phyloP scores from a whole-genome alignment of 2,888 invertebrate genomes.

The Tipula vernalis region DNA sequence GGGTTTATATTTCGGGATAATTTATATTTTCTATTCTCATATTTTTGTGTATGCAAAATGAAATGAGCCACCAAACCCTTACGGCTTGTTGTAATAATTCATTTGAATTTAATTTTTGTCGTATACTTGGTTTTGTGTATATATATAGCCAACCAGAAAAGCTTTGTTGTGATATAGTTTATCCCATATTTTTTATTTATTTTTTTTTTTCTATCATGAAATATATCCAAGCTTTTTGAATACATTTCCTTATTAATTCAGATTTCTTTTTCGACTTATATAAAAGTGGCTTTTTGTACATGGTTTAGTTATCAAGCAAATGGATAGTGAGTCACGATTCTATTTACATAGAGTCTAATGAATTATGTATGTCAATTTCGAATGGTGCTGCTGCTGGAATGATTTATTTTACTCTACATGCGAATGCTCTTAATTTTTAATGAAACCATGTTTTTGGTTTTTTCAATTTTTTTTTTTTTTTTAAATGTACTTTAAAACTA shows the following conservation, averaged over 20 bases:
- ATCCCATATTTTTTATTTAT: neutral
- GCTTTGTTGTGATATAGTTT: neutral
- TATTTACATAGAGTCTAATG: neutral
- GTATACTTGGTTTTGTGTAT: neutral
- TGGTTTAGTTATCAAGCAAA: too few relatives aligned
- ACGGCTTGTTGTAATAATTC: neutral
- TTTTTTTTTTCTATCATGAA: neutral
- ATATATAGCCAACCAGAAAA: neutral
- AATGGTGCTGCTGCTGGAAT: neutral
- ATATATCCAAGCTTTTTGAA: neutral
- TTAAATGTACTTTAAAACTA: too few relatives aligned
- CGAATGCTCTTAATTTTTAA: neutral
- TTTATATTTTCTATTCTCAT: neutral
- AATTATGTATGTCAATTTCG: neutral
- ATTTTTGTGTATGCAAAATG: neutral
- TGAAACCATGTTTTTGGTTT: neutral
- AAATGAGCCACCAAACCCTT: neutral
- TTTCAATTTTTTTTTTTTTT: too few relatives aligned
- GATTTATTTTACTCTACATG: neutral
- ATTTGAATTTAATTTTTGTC: neutral
- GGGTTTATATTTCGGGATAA: neutral
- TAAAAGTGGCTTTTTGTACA: neutral
- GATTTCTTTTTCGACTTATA: neutral
- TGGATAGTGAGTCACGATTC: neutral
- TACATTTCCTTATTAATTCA: neutral